A percentile compares a stretch with the other conserved stretches of the same genome.
These are phyloP conservation scores for Lutra lutra DNA, from an alignment of 2,797 vertebrate genomes.

Conservation along the genomic window DNA sequence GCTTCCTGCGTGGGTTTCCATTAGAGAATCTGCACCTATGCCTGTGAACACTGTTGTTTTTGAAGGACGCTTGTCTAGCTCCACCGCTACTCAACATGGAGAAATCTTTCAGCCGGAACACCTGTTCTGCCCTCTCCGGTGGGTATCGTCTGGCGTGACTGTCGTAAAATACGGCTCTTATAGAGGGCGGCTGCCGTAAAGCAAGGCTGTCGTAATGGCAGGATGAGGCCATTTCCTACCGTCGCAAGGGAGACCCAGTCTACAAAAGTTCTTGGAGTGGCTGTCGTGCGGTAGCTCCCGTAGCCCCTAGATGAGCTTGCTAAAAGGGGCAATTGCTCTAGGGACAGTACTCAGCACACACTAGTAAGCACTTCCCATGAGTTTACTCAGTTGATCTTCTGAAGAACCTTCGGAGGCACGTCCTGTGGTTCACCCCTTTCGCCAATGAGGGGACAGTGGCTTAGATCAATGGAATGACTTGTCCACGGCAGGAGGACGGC, in stretches of 20 bases:
- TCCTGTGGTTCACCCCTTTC: background rate
- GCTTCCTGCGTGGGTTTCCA: background rate
- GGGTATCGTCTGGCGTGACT: too few species aligned
- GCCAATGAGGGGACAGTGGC: background rate
- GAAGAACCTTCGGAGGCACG: background rate
- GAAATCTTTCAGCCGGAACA: accelerated
- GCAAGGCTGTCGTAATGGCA: background rate
- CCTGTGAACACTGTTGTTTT: background rate
- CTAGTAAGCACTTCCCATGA: too few species aligned
- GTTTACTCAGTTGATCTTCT: background rate
- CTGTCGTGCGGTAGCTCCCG: accelerated
- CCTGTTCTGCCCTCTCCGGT: accelerated
- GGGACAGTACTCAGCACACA: accelerated
- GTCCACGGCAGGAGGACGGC: background rate
- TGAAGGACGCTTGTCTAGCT: accelerated
- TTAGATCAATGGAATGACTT: background rate
- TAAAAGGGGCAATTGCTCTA: accelerated
- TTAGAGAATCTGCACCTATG: accelerated
- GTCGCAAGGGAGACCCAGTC: accelerated
- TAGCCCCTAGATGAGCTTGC: accelerated
- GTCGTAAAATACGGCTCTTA: background rate
- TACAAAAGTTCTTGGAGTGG: background rate
- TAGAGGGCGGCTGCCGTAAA: background rate
- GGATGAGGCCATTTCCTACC: accelerated
- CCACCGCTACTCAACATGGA: accelerated